Evolutionary conservation across 2,113 vertebrate genomes (phyloP).

Genomic region (Carassius carassius): DNA sequence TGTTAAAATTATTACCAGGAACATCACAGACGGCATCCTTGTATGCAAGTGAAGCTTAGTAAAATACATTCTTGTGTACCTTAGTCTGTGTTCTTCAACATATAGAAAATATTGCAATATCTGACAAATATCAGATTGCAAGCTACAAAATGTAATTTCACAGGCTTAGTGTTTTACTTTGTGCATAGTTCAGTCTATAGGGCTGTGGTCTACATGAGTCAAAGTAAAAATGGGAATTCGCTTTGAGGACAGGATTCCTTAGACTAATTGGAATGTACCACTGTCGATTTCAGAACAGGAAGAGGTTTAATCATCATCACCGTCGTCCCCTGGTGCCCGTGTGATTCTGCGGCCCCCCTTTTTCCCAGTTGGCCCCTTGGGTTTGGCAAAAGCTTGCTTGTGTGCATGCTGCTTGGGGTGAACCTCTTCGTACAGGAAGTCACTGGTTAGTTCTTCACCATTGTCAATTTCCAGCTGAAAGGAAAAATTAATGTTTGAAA

Average conservation of each 20-base stretch:
- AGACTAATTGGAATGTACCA: slow-evolving; percentile 49
- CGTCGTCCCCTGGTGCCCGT: slow-evolving; percentile 78
- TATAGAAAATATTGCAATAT: neutral
- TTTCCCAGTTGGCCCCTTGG: slow-evolving; percentile 85
- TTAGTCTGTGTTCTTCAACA: neutral
- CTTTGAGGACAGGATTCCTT: slow-evolving; percentile 17
- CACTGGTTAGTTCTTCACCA: slow-evolving; percentile 85
- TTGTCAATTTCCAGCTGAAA: slow-evolving; percentile 85
- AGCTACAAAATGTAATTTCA: slow-evolving; percentile 40
- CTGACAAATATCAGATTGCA: neutral
- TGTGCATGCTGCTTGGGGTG: slow-evolving; percentile 87
- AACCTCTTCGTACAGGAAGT: slow-evolving; percentile 88
- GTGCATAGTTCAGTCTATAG: slow-evolving; percentile 50
- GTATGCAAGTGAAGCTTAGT: slow-evolving; percentile 9
- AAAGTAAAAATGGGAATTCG: slow-evolving; percentile 25
- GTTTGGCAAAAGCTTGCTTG: slow-evolving; percentile 85
- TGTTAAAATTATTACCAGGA: slow-evolving; percentile 8
- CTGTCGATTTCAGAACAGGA: neutral
- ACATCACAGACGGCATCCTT: slow-evolving; percentile 17
- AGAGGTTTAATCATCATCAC: slow-evolving; percentile 53
- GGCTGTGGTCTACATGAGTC: slow-evolving; percentile 38
- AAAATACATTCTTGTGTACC: slow-evolving; percentile 28
- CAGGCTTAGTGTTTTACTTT: slow-evolving; percentile 37
- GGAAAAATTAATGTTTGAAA: neutral
- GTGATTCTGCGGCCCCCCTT: slow-evolving; percentile 83